These are phyloP conservation scores for Sternotherus odoratus DNA, from an alignment of 2,797 vertebrate genomes.

Conservation along the genomic window DNA sequence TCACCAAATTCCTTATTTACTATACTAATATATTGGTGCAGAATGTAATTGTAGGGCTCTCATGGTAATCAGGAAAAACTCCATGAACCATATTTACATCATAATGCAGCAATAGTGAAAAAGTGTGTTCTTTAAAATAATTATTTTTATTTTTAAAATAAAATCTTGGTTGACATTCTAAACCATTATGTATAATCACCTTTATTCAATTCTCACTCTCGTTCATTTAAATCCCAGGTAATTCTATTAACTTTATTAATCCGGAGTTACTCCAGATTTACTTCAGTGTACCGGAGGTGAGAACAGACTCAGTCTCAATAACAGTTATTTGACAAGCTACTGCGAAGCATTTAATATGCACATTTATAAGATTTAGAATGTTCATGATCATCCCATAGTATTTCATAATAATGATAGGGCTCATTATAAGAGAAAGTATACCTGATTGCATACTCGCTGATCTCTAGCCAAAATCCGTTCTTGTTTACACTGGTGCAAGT, in stretches of 20 bases:
- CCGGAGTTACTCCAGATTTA: neutral
- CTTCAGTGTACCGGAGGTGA: rapidly evolving
- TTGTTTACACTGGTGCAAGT: neutral
- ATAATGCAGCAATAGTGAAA: rapidly evolving
- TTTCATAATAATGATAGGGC: neutral
- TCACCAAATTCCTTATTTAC: rapidly evolving
- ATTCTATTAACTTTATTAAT: neutral
- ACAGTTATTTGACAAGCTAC: neutral
- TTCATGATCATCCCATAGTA: neutral
- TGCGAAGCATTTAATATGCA: neutral
- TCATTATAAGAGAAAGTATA: neutral
- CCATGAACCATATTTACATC: neutral
- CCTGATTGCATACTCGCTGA: neutral
- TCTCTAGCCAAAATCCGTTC: neutral
- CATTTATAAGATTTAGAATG: neutral
- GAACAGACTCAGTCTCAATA: neutral
- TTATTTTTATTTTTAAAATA: neutral
- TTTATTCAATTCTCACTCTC: neutral
- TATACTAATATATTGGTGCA: neutral
- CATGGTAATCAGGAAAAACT: neutral
- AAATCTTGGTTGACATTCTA: too few relatives aligned
- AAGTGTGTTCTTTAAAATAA: neutral
- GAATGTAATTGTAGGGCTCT: neutral
- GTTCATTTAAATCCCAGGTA: neutral
- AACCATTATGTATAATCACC: neutral